Evolutionary conservation across 2,797 vertebrate genomes (phyloP).

Genomic region (Cuculus canorus): DNA sequence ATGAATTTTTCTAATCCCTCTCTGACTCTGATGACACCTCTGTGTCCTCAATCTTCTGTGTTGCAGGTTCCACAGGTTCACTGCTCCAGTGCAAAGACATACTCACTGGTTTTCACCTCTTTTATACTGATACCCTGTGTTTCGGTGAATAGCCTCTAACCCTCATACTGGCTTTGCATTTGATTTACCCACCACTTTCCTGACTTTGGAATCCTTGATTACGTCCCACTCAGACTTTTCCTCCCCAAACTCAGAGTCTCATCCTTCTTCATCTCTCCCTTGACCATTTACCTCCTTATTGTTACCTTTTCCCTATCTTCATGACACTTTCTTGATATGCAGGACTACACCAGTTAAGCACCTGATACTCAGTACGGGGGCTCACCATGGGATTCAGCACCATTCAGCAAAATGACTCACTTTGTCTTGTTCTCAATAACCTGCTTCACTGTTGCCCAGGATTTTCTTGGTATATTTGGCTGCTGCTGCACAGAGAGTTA

Average conservation of each 20-base stretch:
- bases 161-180: neutral
- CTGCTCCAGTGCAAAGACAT: fast-evolving
- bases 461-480: neutral
- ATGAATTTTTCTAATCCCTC: too few species aligned
- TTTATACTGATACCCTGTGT: neutral
- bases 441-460: neutral
- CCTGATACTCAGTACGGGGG: neutral
- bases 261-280: neutral
- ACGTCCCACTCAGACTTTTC: neutral
- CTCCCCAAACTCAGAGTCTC: neutral
- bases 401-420: neutral
- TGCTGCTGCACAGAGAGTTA: neutral
- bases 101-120: neutral
- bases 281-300: neutral
- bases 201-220: neutral
- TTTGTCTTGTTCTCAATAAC: neutral
- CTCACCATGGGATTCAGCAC: neutral
- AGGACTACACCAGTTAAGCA: neutral
- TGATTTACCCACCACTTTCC: neutral
- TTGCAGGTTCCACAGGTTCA: too few species aligned
- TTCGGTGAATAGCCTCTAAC: neutral
- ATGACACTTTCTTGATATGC: neutral
- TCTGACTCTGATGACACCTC: too few species aligned
- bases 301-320: neutral
- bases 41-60: too few species aligned